Evolutionary conservation across 2,113 vertebrate genomes (phyloP), one percentile per base, ranked within the genome.

Genomic region (Nycticorax nycticorax): DNA sequence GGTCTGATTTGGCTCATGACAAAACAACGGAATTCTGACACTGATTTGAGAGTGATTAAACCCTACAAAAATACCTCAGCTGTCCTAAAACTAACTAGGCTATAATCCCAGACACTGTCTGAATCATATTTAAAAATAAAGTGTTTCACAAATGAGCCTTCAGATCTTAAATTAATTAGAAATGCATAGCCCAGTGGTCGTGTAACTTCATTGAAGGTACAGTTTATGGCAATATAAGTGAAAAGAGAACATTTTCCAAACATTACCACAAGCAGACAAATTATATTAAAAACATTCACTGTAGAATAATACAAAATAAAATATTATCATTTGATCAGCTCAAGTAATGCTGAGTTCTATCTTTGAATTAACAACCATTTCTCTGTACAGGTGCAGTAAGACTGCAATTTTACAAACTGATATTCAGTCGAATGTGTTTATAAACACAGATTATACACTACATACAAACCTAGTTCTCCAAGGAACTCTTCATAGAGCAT

Each of bases 371-470:
- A 77, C 8, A 87, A 79, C 16, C 16, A 93, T 30, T 85, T 88
- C 64, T 84, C 60, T 91, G 53, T 62, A 92, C 85, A 89, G 16
- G 21, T 84, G 63, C 91, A 92, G 53, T 50, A 72, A 85, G 18
- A 84, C 22, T 57, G 85, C 43, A 75, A 16, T 85, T 94, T 95
- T 85, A 86, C 83, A 90, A 96, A 93, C 59, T 80, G 57, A 12
- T 48, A 79, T n/a, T 72, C 67, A 77, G n/a, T 56, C 68, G 60
- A 68, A 68, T 75, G 13, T 69, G 83, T 93, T 93, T 97, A 96
- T 93, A 89, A 94, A 94, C 78, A 97, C 82, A 98, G 78, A 85
- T 52, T 43, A 77, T 92, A 95, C 68, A 96, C 41, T 96, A 97
- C 97, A 45, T 97, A 97, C 97, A 98, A 96, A 92, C 17, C 18